Evolutionary conservation across 2,113 vertebrate species (phyloP).

Genomic region (Pseudonaja textilis): DNA sequence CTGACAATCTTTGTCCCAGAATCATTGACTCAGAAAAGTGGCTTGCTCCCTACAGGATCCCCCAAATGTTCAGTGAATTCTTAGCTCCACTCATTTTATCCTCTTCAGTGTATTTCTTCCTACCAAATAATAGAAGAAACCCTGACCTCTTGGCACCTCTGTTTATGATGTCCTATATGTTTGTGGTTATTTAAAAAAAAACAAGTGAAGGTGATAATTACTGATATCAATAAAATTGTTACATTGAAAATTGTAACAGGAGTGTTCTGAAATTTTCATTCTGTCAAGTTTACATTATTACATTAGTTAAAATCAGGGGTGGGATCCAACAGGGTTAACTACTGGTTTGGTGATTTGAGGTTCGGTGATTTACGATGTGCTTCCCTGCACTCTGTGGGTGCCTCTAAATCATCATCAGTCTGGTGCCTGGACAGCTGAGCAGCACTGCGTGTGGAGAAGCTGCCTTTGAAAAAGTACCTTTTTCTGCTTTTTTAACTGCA

Average conservation of each 20-base stretch:
- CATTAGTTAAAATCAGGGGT: background rate
- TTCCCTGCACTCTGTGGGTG: too few species aligned
- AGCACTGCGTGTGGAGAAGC: too few species aligned
- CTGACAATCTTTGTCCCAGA: conserved; percentile 46
- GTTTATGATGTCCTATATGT: conserved; percentile 71
- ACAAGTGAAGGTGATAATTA: conserved; percentile 79
- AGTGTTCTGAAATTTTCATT: conserved; percentile 30
- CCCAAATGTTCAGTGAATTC: conserved; percentile 57
- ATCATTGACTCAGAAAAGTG: conserved; percentile 43
- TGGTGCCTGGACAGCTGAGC: too few species aligned
- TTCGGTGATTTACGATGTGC: too few species aligned
- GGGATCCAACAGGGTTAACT: too few species aligned
- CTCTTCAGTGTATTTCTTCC: conserved; percentile 20
- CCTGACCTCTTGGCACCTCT: conserved; percentile 58
- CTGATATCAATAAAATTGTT: conserved; percentile 78
- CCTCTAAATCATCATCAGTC: too few species aligned
- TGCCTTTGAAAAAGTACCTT: too few species aligned
- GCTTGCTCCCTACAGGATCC: conserved; percentile 59
- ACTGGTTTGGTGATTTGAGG: too few species aligned
- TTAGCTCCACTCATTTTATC: conserved; percentile 19
- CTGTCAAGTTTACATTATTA: background rate
- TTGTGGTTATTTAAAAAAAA: conserved; percentile 64
- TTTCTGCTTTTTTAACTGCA: too few species aligned
- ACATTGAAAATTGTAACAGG: conserved; percentile 53
- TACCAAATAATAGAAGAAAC: conserved; percentile 42